phyloP scores from a whole-genome alignment of 2,113 vertebrate genomes.

The Pituophis catenifer region DNA sequence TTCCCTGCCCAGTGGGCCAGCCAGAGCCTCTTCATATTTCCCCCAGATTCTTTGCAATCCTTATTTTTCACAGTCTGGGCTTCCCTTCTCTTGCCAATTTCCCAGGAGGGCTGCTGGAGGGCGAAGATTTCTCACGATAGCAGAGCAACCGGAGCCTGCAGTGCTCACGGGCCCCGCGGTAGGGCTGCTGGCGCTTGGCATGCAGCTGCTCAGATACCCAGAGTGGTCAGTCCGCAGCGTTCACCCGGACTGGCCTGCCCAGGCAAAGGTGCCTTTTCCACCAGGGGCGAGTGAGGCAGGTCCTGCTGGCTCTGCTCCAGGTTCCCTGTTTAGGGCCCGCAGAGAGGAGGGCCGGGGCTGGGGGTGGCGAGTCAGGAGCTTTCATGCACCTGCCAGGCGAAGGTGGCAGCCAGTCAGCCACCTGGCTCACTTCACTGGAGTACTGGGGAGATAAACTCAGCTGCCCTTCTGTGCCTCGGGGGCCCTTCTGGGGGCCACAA shows the following conservation, averaged over 20 bases:
- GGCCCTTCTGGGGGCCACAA: conserved; percentile 1
- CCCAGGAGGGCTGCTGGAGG: conserved; percentile 58
- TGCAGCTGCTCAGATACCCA: conserved; percentile 61
- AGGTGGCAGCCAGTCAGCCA: not conserved
- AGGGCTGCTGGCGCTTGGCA: conserved; percentile 49
- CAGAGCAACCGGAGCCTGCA: conserved; percentile 60
- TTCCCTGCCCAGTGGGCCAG: not conserved
- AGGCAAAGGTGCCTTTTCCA: not conserved
- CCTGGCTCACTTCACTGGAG: not conserved
- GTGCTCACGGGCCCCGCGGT: conserved; percentile 44
- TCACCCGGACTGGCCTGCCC: not conserved
- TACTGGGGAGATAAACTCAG: not conserved
- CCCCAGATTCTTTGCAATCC: conserved; percentile 61
- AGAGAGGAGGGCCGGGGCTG: not conserved
- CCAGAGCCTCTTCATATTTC: conserved; percentile 51
- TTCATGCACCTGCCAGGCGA: not conserved
- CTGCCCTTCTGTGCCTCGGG: not conserved
- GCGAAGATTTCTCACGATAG: conserved; percentile 64
- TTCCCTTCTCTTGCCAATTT: conserved; percentile 56
- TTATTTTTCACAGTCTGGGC: conserved; percentile 63
- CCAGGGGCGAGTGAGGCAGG: too few species aligned
- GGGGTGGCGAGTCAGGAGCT: not conserved
- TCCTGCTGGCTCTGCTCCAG: not conserved
- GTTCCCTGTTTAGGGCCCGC: not conserved
- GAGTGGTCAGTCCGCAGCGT: conserved; percentile 38